These are phyloP conservation scores for Rostratula benghalensis DNA, from an alignment of 2,113 vertebrate species.

Conservation along the genomic window DNA sequence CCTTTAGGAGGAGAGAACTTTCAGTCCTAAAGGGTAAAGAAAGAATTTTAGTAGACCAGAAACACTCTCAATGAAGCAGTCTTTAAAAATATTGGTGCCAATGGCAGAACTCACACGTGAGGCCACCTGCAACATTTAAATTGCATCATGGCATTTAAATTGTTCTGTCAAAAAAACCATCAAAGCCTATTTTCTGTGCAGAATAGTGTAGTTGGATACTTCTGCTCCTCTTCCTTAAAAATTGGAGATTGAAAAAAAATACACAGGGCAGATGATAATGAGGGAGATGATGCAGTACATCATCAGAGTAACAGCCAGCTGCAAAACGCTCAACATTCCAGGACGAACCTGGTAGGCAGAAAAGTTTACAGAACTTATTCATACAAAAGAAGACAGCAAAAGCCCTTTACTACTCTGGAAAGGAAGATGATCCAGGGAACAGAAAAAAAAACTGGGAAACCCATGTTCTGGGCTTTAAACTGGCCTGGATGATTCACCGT, in stretches of 20 bases:
- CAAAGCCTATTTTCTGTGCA: neutral
- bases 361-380: neutral
- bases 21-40: neutral
- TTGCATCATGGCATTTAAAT: neutral
- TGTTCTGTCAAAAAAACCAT: neutral
- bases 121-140: neutral
- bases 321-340: neutral
- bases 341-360: neutral
- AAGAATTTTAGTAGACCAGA: neutral
- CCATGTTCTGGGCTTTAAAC: neutral
- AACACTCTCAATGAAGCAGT: neutral
- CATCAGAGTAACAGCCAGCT: neutral
- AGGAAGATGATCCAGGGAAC: neutral
- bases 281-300: neutral
- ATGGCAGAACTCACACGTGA: neutral
- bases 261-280: neutral
- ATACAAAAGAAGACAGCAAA: neutral
- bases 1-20: neutral
- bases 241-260: neutral
- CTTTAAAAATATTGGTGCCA: neutral
- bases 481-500: neutral
- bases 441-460: neutral
- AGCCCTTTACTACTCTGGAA: neutral
- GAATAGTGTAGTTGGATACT: neutral
- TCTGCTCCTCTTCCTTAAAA: neutral